Evolutionary conservation across 2,113 vertebrate species (phyloP).

Genomic region (Gnathonemus longibarbis): DNA sequence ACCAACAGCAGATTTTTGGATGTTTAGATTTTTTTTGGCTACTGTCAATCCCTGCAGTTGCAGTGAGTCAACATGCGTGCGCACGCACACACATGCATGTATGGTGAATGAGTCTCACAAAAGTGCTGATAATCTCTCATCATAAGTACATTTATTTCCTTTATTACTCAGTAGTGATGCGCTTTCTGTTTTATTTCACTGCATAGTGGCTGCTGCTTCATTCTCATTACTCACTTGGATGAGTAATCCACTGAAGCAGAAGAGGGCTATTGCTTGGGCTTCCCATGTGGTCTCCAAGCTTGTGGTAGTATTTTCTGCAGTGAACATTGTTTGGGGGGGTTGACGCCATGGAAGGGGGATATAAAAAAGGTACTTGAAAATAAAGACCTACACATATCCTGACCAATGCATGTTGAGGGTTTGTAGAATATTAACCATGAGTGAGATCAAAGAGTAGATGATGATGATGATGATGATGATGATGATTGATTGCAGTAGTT

Average conservation of each 20-base stretch:
- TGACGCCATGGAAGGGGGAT: neutral
- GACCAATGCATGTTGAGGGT: neutral
- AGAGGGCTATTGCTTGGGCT: neutral
- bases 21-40: neutral
- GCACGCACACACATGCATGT: neutral
- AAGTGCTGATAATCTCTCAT: neutral
- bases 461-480: neutral
- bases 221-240: neutral
- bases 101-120: neutral
- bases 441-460: neutral
- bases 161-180: neutral
- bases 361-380: neutral
- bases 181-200: neutral
- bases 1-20: neutral
- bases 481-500: neutral
- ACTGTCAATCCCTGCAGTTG: neutral
- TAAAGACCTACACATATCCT: neutral
- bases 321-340: neutral
- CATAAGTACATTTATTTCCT: neutral
- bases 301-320: neutral
- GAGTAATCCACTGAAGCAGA: neutral
- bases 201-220: neutral
- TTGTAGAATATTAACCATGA: neutral
- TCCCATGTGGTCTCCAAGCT: neutral
- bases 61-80: neutral